Conservation (phyloP, 2,113 vertebrate species). For the Eretmochelys imbricata region DNA sequence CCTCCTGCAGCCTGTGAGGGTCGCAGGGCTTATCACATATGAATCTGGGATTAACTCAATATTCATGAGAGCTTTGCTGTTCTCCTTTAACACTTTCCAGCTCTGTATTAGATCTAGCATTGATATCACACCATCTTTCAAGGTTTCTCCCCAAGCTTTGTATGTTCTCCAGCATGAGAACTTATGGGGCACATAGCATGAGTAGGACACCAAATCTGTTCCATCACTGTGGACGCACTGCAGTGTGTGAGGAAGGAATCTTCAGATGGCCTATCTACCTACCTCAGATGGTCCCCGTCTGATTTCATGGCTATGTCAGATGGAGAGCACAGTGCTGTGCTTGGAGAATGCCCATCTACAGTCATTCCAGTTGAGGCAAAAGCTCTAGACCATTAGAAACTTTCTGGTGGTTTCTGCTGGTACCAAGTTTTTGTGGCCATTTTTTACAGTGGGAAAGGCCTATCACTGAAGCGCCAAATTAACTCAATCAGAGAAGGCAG, state of each 20-base stretch:
- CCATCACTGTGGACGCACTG: background rate
- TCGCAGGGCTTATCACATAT: slow-evolving; percentile 25
- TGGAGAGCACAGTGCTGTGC: background rate
- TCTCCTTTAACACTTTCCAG: slow-evolving; percentile 38
- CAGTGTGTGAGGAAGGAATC: background rate
- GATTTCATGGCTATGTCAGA: background rate
- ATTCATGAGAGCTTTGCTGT: slow-evolving; percentile 59
- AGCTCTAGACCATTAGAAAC: background rate
- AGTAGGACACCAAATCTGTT: slow-evolving; percentile 58
- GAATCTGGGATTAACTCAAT: slow-evolving; percentile 70
- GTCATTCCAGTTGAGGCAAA: background rate
- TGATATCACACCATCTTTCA: slow-evolving; percentile 33
- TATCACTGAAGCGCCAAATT: background rate
- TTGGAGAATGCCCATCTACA: background rate
- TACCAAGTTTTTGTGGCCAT: background rate
- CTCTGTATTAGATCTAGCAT: background rate
- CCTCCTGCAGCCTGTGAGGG: background rate
- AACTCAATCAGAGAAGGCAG: background rate
- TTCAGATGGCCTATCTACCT: background rate
- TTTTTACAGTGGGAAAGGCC: slow-evolving; percentile 2
- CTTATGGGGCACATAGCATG: slow-evolving; percentile 45
- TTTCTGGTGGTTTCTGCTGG: background rate
- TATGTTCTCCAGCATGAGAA: slow-evolving; percentile 48
- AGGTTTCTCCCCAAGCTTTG: slow-evolving; percentile 57
- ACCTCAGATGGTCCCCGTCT: background rate